Conservation (phyloP, 2,113 vertebrate genomes). For the Oophaga pumilio region DNA sequence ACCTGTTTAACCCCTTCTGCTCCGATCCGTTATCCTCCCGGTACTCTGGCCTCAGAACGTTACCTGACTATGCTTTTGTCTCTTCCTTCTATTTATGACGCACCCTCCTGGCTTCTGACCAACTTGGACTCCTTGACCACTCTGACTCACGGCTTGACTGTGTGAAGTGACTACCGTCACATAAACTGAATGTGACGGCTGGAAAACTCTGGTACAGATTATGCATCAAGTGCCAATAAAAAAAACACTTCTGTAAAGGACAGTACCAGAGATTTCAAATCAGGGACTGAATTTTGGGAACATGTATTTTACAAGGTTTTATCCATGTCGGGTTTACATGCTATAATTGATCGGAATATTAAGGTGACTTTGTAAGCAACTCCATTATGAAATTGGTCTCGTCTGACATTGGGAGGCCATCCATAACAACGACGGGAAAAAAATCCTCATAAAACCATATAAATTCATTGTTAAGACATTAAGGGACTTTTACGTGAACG, state of each 20-base stretch:
- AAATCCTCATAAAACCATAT: background rate
- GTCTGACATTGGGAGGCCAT: background rate
- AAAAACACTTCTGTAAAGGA: background rate
- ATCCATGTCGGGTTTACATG: background rate
- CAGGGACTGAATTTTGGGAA: background rate
- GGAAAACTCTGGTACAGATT: background rate
- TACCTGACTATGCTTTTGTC: too few species aligned
- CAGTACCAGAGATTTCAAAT: background rate
- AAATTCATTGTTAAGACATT: constrained; percentile 12
- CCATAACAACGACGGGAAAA: background rate
- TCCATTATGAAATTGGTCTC: background rate
- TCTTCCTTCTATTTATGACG: too few species aligned
- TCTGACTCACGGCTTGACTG: too few species aligned
- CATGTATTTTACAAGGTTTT: background rate
- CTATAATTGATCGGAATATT: background rate
- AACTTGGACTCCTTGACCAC: too few species aligned
- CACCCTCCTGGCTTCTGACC: too few species aligned
- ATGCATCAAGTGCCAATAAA: background rate
- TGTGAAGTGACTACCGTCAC: too few species aligned
- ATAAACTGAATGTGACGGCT: background rate
- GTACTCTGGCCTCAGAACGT: too few species aligned
- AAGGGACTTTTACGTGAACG: constrained; percentile 35
- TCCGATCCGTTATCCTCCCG: too few species aligned
- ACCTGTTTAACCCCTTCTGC: too few species aligned
- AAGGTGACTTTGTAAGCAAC: background rate